Conservation (phyloP, 2,113 vertebrate genomes). For the Bos taurus region DNA sequence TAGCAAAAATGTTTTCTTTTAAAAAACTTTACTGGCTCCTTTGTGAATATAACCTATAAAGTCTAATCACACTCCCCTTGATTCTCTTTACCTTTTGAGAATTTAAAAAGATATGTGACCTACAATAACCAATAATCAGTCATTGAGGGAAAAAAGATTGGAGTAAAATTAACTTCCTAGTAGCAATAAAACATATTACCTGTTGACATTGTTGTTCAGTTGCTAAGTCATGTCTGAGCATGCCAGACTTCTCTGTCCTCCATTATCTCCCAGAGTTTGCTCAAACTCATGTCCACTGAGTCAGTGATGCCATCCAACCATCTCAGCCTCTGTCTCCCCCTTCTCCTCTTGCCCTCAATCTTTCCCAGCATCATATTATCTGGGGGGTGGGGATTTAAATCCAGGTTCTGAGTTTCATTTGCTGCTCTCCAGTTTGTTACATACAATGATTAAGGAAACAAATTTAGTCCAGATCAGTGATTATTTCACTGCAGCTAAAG, state of each 20-base stretch:
- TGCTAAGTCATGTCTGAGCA: background rate
- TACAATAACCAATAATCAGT: background rate
- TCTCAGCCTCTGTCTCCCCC: background rate
- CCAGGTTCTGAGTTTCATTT: background rate
- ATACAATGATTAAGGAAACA: background rate
- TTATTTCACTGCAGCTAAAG: background rate
- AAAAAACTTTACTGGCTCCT: slow-evolving; percentile 50
- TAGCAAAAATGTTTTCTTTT: slow-evolving; percentile 58
- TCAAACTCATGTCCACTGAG: background rate
- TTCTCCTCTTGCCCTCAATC: background rate
- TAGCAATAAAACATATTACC: background rate
- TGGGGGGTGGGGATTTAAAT: background rate
- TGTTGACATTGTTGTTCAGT: background rate
- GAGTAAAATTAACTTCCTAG: background rate
- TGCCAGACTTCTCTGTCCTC: background rate
- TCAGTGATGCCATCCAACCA: background rate
- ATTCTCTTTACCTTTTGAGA: background rate
- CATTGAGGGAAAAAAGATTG: background rate
- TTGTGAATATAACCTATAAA: background rate
- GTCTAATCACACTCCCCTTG: background rate
- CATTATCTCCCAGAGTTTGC: background rate
- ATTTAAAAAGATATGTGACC: background rate
- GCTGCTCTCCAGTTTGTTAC: background rate
- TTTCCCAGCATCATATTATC: background rate
- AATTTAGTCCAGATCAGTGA: background rate